A percentile compares a stretch with the other conserved stretches of the same genome.
Conservation (phyloP, 2,888 invertebrate genomes). For the Tachina lurida region DNA sequence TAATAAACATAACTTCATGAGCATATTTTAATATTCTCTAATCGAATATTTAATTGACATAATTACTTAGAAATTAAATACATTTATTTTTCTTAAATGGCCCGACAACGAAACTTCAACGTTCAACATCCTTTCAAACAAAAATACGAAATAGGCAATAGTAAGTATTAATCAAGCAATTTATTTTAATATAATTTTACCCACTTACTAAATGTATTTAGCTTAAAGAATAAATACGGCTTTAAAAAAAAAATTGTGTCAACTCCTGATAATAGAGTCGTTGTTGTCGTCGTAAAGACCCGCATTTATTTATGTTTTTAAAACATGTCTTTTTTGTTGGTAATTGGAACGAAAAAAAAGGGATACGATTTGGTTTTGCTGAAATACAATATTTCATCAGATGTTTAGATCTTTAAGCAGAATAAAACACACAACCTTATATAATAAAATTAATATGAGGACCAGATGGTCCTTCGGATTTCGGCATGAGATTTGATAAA, state of each 20-base stretch:
- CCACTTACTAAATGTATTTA: conserved; percentile 7
- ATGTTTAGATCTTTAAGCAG: too few species aligned
- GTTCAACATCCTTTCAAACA: conserved; percentile 30
- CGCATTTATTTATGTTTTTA: not conserved
- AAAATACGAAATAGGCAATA: conserved; percentile 51
- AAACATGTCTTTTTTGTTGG: not conserved
- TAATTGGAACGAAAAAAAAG: too few species aligned
- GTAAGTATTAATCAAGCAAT: conserved; percentile 45
- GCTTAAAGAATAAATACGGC: not conserved
- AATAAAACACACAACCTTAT: too few species aligned
- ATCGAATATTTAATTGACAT: conserved; percentile 33
- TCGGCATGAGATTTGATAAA: too few species aligned
- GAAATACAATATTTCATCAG: too few species aligned
- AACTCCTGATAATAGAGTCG: conserved; percentile 8
- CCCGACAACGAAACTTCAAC: conserved; percentile 36
- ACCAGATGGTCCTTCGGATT: too few species aligned
- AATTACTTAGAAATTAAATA: conserved; percentile 38
- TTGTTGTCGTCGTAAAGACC: too few species aligned
- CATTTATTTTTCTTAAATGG: conserved; percentile 46
- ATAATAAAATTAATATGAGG: too few species aligned
- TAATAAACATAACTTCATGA: not conserved
- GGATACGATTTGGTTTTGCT: too few species aligned
- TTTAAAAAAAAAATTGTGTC: not conserved
- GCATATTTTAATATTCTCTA: conserved; percentile 13
- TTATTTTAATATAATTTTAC: conserved; percentile 2